These are phyloP conservation scores for Paralichthys olivaceus DNA, from an alignment of 2,113 vertebrate genomes.

Conservation along the genomic window DNA sequence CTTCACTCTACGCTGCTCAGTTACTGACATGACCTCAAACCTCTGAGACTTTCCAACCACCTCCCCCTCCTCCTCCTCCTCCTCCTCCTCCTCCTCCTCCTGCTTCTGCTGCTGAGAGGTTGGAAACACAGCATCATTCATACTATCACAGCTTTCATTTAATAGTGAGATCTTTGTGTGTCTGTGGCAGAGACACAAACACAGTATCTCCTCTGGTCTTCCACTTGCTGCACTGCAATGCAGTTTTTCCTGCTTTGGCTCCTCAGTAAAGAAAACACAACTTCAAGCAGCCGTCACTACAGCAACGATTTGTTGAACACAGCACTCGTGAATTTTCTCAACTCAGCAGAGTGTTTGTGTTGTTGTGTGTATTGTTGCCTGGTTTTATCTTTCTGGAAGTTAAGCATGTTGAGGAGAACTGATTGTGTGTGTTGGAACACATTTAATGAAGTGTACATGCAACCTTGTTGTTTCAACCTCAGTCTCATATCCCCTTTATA, in stretches of 20 bases:
- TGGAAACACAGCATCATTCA: background rate
- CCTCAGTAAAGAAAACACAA: constrained; percentile 15
- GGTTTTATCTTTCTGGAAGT: background rate
- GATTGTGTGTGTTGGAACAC: too few relatives aligned
- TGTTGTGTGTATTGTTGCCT: background rate
- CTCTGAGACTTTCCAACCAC: background rate
- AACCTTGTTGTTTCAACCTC: too few relatives aligned
- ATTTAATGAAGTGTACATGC: too few relatives aligned
- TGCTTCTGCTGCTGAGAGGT: background rate
- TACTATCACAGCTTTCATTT: background rate
- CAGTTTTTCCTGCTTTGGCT: constrained; percentile 19
- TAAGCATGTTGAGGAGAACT: too few relatives aligned
- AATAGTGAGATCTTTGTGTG: background rate
- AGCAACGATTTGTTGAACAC: background rate
- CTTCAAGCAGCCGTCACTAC: background rate
- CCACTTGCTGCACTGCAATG: constrained; percentile 1
- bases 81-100: constrained; percentile 5
- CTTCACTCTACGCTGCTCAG: background rate
- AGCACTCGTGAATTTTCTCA: background rate
- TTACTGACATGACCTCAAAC: constrained; percentile 15
- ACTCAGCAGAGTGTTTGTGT: background rate
- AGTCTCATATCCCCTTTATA: too few relatives aligned
- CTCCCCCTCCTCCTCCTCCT: constrained; percentile 1
- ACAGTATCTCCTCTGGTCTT: background rate
- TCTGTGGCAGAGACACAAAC: background rate